Evolutionary conservation across 2,113 vertebrate species (phyloP).

Genomic region (Hyla sarda): DNA sequence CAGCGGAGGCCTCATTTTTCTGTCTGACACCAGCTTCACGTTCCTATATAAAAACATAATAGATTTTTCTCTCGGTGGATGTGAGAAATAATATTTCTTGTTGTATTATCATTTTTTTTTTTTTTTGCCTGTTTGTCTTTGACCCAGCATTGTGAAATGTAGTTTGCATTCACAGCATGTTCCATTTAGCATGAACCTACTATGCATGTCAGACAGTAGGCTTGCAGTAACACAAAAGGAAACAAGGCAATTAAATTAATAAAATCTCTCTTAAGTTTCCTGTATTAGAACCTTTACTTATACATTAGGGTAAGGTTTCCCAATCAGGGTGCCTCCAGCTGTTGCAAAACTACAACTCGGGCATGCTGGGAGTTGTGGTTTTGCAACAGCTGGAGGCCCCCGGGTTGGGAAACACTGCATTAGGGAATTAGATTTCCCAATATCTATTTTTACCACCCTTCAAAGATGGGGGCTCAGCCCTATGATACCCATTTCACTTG

Average conservation of each 20-base stretch:
- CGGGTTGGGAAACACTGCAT: too few species aligned
- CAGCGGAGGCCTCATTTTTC: conserved; percentile 72
- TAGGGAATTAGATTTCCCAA: too few species aligned
- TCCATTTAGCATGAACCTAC: not conserved
- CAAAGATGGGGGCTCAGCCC: not conserved
- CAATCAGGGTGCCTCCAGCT: too few species aligned
- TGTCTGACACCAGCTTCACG: conserved; percentile 75
- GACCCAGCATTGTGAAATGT: conserved; percentile 25
- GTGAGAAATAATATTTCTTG: conserved; percentile 37
- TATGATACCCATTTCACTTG: not conserved
- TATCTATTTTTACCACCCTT: not conserved
- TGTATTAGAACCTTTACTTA: not conserved
- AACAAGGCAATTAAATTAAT: not conserved
- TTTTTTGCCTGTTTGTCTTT: conserved; percentile 11
- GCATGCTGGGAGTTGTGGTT: too few species aligned
- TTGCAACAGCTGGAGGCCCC: too few species aligned
- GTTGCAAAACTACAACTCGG: too few species aligned
- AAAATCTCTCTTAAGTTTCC: not conserved
- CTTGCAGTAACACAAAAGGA: not conserved
- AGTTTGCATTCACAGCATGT: conserved; percentile 30
- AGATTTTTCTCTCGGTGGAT: conserved; percentile 56
- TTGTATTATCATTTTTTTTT: conserved; percentile 9
- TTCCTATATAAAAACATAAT: conserved; percentile 72
- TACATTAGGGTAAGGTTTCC: not conserved
- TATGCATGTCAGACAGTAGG: not conserved